Evolutionary conservation across 2,888 invertebrate species (phyloP).

Genomic region (Pseudococcus longispinus): DNA sequence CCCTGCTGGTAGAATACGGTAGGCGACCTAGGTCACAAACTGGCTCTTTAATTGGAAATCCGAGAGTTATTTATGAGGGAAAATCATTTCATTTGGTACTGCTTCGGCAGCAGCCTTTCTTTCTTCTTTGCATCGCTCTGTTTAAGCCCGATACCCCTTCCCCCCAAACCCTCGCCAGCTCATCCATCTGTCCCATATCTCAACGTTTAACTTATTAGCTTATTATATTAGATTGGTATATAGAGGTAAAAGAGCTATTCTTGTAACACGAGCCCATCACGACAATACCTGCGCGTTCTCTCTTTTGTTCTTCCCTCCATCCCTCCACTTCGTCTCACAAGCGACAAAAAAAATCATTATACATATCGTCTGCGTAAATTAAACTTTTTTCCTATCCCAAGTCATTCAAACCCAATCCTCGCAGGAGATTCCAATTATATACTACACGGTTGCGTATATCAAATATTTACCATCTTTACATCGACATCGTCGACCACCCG

Average conservation of each 20-base stretch:
- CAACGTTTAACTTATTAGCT: not conserved
- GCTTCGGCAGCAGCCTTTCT: not conserved
- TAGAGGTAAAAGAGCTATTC: too few relatives aligned
- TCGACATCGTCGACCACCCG: not conserved
- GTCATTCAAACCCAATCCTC: too few relatives aligned
- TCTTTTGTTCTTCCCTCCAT: too few relatives aligned
- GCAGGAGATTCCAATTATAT: too few relatives aligned
- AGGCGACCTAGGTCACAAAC: conserved; percentile 55
- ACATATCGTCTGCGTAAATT: too few relatives aligned
- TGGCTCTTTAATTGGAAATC: conserved; percentile 55
- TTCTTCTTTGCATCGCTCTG: not conserved
- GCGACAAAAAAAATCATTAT: too few relatives aligned
- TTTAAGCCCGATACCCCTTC: not conserved
- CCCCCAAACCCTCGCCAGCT: not conserved
- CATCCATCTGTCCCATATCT: not conserved
- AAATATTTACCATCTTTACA: too few relatives aligned
- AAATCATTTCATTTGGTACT: conserved; percentile 50
- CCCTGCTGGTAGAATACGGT: conserved; percentile 55
- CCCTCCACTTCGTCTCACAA: too few relatives aligned
- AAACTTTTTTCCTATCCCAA: too few relatives aligned
- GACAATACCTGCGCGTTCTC: too few relatives aligned
- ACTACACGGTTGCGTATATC: not conserved
- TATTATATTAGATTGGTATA: not conserved
- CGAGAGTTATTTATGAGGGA: conserved; percentile 50
- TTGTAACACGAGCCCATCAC: too few relatives aligned